Conservation (phyloP, 2,888 invertebrate genomes). For the Papilio protenor region DNA sequence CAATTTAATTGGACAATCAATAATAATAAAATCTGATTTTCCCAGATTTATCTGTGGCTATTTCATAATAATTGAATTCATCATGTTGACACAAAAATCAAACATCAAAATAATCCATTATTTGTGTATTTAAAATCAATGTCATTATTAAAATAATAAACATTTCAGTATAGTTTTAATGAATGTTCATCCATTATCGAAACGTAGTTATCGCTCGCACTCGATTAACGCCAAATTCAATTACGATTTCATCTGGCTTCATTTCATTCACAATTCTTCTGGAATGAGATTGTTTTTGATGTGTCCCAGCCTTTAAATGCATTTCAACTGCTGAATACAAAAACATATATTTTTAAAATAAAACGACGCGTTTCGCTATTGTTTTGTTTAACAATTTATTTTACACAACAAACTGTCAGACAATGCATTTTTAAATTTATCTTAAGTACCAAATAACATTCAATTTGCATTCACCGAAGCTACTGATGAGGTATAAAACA, state of each 20-base stretch:
- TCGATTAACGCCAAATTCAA: conserved; percentile 46
- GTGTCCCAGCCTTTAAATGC: conserved; percentile 16
- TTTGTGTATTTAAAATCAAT: conserved; percentile 16
- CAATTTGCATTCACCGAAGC: conserved; percentile 65
- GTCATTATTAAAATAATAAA: conserved; percentile 24
- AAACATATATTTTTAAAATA: neutral
- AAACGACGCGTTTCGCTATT: neutral
- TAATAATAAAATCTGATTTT: no score
- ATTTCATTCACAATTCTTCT: conserved; percentile 36
- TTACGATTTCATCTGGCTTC: conserved; percentile 43
- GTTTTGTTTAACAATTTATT: neutral
- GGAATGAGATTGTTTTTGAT: conserved; percentile 27
- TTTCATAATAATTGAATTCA: no score
- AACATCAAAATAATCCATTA: neutral
- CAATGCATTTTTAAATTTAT: conserved; percentile 27
- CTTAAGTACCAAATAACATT: conserved; percentile 53
- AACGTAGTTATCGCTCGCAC: conserved; percentile 39
- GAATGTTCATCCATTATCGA: conserved; percentile 32
- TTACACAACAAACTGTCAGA: neutral
- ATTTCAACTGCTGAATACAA: neutral
- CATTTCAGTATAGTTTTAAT: conserved; percentile 25
- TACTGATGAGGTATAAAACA: conserved; percentile 61
- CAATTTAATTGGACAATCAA: no score
- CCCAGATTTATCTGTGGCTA: no score
- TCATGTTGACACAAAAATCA: no score